Conservation (phyloP, 2,797 vertebrate genomes). For the Chelon labrosus region DNA sequence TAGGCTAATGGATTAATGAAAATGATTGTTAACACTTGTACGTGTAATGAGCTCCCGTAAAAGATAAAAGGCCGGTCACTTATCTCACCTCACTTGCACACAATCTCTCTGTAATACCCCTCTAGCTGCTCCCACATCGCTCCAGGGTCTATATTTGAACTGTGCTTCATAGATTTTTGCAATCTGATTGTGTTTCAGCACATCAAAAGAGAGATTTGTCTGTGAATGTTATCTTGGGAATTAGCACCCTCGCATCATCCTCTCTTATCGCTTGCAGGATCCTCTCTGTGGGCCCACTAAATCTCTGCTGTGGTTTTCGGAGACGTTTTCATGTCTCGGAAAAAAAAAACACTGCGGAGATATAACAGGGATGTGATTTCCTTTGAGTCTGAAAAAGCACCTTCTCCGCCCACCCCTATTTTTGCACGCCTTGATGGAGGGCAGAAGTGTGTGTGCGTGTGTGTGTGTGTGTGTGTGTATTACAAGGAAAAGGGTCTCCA, state of each 20-base stretch:
- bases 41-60: constrained; percentile 58
- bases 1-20: constrained; percentile 42
- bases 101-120: constrained; percentile 47
- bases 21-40: constrained; percentile 50
- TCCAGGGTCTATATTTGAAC: constrained; percentile 69
- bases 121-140: constrained; percentile 38
- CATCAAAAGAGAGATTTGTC: constrained; percentile 78
- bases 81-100: constrained; percentile 55
- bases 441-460: constrained; percentile 42
- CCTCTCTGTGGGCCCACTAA: constrained; percentile 54
- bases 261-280: constrained; percentile 61
- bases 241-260: constrained; percentile 70
- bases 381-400: constrained; percentile 40
- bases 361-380: constrained; percentile 57
- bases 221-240: constrained; percentile 78
- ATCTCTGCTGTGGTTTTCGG: constrained; percentile 51
- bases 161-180: constrained; percentile 63
- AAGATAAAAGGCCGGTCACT: constrained; percentile 62
- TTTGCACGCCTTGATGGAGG: constrained; percentile 42
- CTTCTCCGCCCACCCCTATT: constrained; percentile 44
- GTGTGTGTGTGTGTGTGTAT: constrained; percentile 51
- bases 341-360: constrained; percentile 39
- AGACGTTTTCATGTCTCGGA: constrained; percentile 46
- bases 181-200: constrained; percentile 70
- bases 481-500: constrained; percentile 39